Conservation (phyloP, 2,888 invertebrate genomes). For the Notocelia uddmanniana region DNA sequence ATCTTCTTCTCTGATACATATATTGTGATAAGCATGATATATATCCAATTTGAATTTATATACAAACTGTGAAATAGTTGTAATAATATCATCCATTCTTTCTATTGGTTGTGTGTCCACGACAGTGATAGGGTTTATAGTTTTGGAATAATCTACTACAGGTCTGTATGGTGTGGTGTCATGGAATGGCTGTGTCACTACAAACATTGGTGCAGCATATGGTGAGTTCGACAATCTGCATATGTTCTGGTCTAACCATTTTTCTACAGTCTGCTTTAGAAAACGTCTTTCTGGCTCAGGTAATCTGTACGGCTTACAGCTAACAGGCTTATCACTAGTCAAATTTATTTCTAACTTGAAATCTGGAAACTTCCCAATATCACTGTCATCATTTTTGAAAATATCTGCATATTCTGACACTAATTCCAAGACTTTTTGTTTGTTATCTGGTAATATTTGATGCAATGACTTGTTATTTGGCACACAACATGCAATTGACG, state of each 20-base stretch:
- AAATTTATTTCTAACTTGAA: conserved; percentile 37
- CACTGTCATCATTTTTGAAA: conserved; percentile 5
- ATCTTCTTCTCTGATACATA: conserved; percentile 24
- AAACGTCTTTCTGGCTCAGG: conserved; percentile 29
- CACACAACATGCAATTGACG: too few relatives aligned
- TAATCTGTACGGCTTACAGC: conserved; percentile 38
- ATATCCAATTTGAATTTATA: conserved; percentile 38
- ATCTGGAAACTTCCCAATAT: conserved; percentile 33
- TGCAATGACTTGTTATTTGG: too few relatives aligned
- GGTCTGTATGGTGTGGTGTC: conserved; percentile 34
- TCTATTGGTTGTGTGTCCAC: conserved; percentile 26
- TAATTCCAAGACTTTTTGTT: too few relatives aligned
- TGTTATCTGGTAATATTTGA: too few relatives aligned
- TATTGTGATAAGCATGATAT: background rate
- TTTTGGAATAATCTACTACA: conserved; percentile 34
- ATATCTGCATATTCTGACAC: too few relatives aligned
- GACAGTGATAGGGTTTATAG: conserved; percentile 35
- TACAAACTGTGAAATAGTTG: conserved; percentile 20
- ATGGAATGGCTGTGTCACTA: conserved; percentile 36
- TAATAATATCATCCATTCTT: conserved; percentile 31
- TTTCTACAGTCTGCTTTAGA: conserved; percentile 30
- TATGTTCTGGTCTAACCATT: conserved; percentile 31
- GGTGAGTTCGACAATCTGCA: conserved; percentile 37
- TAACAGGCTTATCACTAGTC: conserved; percentile 24
- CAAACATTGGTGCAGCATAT: conserved; percentile 40